phyloP scores from a whole-genome alignment of 2,888 invertebrate species.

The Macaria notata region DNA sequence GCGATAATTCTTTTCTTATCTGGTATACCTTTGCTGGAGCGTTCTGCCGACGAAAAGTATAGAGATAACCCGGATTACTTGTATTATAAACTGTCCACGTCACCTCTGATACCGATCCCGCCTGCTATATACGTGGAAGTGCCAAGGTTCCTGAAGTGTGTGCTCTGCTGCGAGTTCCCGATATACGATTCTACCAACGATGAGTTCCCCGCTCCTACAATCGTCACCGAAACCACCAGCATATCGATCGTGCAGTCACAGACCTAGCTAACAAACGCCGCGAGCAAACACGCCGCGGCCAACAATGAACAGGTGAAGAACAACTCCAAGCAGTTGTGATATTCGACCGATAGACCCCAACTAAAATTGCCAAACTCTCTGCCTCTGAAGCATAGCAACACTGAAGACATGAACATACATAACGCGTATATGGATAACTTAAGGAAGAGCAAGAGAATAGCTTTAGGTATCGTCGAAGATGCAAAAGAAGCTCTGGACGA shows the following conservation, averaged over 20 bases:
- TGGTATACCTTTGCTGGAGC: constrained; percentile 94
- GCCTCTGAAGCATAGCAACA: constrained; percentile 72
- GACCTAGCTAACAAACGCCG: constrained; percentile 85
- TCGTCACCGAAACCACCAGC: constrained; percentile 87
- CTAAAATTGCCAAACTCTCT: constrained; percentile 72
- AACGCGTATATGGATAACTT: constrained; percentile 73
- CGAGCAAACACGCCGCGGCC: constrained; percentile 69
- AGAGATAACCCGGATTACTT: constrained; percentile 93
- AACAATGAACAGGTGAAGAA: constrained; percentile 53
- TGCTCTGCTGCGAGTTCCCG: constrained; percentile 94
- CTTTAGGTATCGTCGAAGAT: constrained; percentile 68
- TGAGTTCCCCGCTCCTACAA: constrained; percentile 83
- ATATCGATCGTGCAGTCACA: constrained; percentile 86
- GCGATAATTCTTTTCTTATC: constrained; percentile 94
- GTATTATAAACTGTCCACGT: constrained; percentile 93
- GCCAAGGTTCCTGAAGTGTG: constrained; percentile 90
- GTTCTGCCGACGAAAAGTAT: constrained; percentile 94
- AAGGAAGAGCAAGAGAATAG: constrained; percentile 64
- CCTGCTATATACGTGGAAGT: constrained; percentile 94
- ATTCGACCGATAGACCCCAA: constrained; percentile 67
- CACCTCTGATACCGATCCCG: constrained; percentile 94
- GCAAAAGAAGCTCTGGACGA: constrained; percentile 63
- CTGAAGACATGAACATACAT: constrained; percentile 72
- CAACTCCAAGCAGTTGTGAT: constrained; percentile 77
- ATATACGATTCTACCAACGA: constrained; percentile 90